phyloP scores from a whole-genome alignment of 2,113 vertebrate species.

The Lichenostomus cassidix region DNA sequence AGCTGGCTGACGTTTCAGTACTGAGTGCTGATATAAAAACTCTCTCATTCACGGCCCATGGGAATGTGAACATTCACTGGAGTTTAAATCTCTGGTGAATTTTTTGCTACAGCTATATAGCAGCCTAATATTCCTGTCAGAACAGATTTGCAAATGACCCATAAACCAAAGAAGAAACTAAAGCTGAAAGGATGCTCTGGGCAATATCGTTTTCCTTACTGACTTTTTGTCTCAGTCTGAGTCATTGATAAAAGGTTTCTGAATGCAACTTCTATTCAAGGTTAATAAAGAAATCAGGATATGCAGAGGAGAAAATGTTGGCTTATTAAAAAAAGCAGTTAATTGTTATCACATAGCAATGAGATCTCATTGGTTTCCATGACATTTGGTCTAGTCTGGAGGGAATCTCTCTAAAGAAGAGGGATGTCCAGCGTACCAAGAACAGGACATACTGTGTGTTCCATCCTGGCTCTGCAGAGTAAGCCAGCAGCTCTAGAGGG shows the following conservation, averaged over 20 bases:
- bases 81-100: conserved; percentile 48
- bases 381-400: neutral
- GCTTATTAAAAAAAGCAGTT: neutral
- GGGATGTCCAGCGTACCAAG: neutral
- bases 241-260: neutral
- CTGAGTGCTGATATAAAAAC: neutral
- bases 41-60: neutral
- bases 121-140: conserved; percentile 40
- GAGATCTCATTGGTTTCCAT: neutral
- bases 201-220: neutral
- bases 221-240: neutral
- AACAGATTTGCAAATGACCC: conserved; percentile 55
- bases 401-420: neutral
- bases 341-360: neutral
- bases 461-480: neutral
- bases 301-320: neutral
- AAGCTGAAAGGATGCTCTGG: conserved; percentile 34
- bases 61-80: conserved; percentile 11
- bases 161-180: conserved; percentile 19
- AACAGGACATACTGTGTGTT: neutral
- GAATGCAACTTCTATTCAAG: neutral
- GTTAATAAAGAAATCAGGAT: neutral
- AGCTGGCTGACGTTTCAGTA: neutral
- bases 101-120: neutral
- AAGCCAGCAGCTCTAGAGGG: neutral